Evolutionary conservation across 2,888 invertebrate genomes (phyloP).

Genomic region (Drosophila hamatofila): DNA sequence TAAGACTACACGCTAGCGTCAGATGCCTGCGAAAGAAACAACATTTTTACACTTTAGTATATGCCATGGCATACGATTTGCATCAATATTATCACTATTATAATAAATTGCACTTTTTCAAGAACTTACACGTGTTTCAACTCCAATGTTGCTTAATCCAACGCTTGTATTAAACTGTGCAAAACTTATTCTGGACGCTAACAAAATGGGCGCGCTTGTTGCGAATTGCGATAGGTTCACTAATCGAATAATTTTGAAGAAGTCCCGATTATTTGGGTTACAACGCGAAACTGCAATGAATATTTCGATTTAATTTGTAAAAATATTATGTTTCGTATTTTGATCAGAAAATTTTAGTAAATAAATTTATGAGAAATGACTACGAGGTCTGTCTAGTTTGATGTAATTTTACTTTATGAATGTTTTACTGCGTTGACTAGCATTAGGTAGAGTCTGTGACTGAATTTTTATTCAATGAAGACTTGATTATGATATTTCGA

Average conservation of each 20-base stretch:
- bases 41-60: not conserved
- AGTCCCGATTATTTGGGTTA: not conserved
- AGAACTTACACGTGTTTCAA: not conserved
- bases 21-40: not conserved
- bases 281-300: too few species aligned
- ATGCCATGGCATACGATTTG: not conserved
- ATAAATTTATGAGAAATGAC: not conserved
- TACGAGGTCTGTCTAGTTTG: too few species aligned
- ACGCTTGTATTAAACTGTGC: not conserved
- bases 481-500: not conserved
- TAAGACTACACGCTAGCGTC: not conserved
- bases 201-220: constrained; percentile 37
- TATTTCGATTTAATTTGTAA: too few species aligned
- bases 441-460: not conserved
- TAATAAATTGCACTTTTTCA: not conserved
- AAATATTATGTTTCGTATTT: too few species aligned
- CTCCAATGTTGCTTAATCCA: not conserved
- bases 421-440: not conserved
- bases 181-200: constrained; percentile 11
- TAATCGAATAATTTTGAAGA: not conserved
- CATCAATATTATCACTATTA: not conserved
- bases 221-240: constrained; percentile 4
- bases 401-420: not conserved
- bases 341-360: too few species aligned
- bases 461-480: not conserved